These are phyloP conservation scores for Myrmophylax atrothorax DNA, from an alignment of 2,113 vertebrate genomes.

Conservation along the genomic window DNA sequence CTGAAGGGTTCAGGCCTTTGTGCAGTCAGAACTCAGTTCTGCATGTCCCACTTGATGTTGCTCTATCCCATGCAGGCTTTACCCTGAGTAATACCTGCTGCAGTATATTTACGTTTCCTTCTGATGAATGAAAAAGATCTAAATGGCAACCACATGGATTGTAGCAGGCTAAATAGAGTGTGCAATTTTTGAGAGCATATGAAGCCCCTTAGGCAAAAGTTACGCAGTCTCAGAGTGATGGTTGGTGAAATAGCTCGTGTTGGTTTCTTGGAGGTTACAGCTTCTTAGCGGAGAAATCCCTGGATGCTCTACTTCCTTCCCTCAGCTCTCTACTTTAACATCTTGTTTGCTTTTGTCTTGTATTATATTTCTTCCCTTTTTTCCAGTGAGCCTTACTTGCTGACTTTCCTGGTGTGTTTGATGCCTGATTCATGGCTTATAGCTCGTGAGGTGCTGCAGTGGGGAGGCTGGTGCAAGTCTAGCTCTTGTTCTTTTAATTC, in stretches of 20 bases:
- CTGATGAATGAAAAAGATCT: not conserved
- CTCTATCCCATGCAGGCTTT: not conserved
- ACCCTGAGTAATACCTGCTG: not conserved
- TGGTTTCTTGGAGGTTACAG: not conserved
- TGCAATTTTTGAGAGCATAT: not conserved
- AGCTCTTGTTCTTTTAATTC: not conserved
- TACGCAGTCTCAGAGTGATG: fast-evolving
- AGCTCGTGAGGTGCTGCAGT: not conserved
- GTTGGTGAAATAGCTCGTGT: not conserved
- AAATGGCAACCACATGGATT: not conserved
- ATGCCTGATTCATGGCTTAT: not conserved
- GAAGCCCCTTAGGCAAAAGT: not conserved
- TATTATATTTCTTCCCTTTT: not conserved
- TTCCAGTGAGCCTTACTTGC: not conserved
- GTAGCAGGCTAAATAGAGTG: not conserved
- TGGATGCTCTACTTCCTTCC: not conserved
- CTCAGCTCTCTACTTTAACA: not conserved
- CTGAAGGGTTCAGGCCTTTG: not conserved
- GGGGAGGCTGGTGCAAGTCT: not conserved
- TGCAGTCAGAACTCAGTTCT: not conserved
- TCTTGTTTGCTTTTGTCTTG: not conserved
- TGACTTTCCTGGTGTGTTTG: not conserved
- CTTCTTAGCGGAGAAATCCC: not conserved
- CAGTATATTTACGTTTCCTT: not conserved
- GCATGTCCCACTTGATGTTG: not conserved